phyloP scores from a whole-genome alignment of 1,140 invertebrate genomes.

The Eufriesea mexicana region DNA sequence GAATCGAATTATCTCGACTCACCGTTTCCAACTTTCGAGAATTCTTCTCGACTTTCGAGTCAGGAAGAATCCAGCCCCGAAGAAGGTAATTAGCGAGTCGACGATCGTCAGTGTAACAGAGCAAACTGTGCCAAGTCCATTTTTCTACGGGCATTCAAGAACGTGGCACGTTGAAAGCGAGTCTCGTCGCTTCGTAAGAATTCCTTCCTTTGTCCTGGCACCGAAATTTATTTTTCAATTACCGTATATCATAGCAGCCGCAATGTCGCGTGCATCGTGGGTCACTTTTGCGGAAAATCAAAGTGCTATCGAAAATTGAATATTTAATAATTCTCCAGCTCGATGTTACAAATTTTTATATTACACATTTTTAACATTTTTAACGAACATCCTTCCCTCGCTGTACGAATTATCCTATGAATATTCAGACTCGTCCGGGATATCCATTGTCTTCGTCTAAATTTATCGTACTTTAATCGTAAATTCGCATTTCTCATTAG shows the following conservation, averaged over 20 bases:
- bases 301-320: too few relatives aligned
- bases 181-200: neutral
- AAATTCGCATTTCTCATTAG: too few relatives aligned
- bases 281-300: too few relatives aligned
- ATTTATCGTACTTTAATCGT: too few relatives aligned
- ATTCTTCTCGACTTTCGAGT: slow-evolving; percentile 3
- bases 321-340: too few relatives aligned
- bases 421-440: too few relatives aligned
- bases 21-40: slow-evolving; percentile 33
- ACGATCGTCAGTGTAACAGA: slow-evolving; percentile 45
- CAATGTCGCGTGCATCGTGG: too few relatives aligned
- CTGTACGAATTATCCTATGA: too few relatives aligned
- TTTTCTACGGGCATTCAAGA: neutral
- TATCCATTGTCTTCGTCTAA: too few relatives aligned
- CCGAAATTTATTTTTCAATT: neutral
- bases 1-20: slow-evolving; percentile 35
- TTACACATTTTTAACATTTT: too few relatives aligned
- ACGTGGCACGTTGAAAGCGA: slow-evolving; percentile 21
- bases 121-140: slow-evolving; percentile 30
- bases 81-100: slow-evolving; percentile 42
- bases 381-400: too few relatives aligned
- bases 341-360: too few relatives aligned
- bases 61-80: slow-evolving; percentile 5
- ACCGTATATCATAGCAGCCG: neutral
- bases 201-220: neutral